phyloP scores from a whole-genome alignment of 2,113 vertebrate species.

The Phyllopteryx taeniolatus region DNA sequence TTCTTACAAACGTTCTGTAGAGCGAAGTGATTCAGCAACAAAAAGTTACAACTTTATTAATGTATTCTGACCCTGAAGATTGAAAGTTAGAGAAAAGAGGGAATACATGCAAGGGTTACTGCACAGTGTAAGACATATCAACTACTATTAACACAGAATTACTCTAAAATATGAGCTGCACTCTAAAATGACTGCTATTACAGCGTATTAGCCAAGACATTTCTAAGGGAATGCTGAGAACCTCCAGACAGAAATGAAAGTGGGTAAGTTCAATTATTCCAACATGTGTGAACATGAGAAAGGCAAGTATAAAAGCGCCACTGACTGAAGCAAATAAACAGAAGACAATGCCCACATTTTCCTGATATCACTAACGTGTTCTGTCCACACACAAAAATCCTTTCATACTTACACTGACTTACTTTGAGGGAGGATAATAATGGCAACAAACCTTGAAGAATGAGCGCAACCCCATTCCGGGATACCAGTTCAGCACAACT shows the following conservation, averaged over 20 bases:
- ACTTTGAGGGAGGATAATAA: too few relatives aligned
- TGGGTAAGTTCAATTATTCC: conserved; percentile 46
- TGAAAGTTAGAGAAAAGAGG: background rate
- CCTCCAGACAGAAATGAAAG: conserved; percentile 18
- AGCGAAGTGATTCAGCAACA: background rate
- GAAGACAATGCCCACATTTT: conserved; percentile 31
- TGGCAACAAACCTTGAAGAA: background rate
- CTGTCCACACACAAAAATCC: conserved; percentile 11
- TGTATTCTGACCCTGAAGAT: background rate
- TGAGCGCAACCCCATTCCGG: too few relatives aligned
- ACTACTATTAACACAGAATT: background rate
- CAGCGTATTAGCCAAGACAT: conserved; percentile 18
- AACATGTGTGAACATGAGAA: conserved; percentile 61
- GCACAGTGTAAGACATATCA: background rate
- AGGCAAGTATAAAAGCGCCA: conserved; percentile 38
- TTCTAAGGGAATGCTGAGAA: conserved; percentile 6
- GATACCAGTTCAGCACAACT: too few relatives aligned
- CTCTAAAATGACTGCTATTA: conserved; percentile 40
- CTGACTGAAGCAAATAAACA: conserved; percentile 3
- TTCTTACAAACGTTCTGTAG: background rate
- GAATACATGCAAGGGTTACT: background rate
- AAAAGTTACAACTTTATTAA: background rate
- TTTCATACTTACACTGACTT: background rate
- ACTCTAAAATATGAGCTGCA: conserved; percentile 5
- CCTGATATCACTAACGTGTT: background rate